A percentile compares a stretch with the other conserved stretches of the same genome.
Conservation (phyloP, 2,888 invertebrate species). For the Frankliniella fusca region DNA sequence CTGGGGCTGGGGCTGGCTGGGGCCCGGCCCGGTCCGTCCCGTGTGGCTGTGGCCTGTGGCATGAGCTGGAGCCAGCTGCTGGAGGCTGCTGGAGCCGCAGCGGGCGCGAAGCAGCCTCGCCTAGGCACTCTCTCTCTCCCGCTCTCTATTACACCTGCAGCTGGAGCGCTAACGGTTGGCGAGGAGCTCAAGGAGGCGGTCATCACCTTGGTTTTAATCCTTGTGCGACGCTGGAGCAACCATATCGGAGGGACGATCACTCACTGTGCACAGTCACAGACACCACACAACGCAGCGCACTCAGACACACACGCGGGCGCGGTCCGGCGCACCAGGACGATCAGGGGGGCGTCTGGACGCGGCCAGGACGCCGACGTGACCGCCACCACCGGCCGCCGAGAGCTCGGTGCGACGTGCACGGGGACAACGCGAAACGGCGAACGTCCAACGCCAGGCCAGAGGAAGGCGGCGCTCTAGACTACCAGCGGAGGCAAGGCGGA, state of each 20-base stretch:
- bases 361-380: not conserved
- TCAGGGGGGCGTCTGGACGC: not conserved
- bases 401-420: no score
- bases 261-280: not conserved
- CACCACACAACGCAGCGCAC: not conserved
- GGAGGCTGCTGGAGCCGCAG: no score
- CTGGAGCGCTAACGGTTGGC: not conserved
- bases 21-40: no score
- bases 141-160: not conserved
- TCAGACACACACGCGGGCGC: not conserved
- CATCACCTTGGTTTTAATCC: slow-evolving; percentile 31
- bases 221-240: slow-evolving; percentile 29
- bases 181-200: not conserved
- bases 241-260: not conserved
- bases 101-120: no score
- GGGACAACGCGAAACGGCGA: no score
- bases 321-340: not conserved
- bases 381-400: no score
- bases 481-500: no score
- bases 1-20: no score
- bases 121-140: not conserved
- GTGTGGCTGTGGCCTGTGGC: not conserved
- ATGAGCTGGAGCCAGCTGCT: no score
- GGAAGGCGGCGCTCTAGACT: not conserved
- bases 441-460: not conserved